Percentiles rank a stretch among this genome's conserved stretches.
Conservation (phyloP, 2,113 vertebrate genomes). For the Engystomops pustulosus region DNA sequence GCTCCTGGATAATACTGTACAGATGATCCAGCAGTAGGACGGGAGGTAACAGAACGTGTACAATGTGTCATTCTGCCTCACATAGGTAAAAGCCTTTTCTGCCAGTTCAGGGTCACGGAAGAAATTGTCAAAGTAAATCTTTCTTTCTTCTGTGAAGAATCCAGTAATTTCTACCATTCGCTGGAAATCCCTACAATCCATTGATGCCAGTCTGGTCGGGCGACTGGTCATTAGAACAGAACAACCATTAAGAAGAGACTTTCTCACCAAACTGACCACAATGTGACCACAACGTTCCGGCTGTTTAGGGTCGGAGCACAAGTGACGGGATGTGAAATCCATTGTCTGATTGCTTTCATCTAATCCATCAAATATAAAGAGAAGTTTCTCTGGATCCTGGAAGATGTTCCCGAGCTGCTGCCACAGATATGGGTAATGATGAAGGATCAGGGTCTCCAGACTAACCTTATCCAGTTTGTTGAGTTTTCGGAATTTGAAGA, state of each 20-base stretch:
- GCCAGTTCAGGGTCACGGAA: slow-evolving; percentile 60
- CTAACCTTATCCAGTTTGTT: slow-evolving; percentile 41
- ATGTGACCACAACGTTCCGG: slow-evolving; percentile 60
- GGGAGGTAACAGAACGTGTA: slow-evolving; percentile 63
- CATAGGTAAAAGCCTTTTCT: neutral
- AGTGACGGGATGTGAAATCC: slow-evolving; percentile 45
- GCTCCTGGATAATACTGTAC: neutral
- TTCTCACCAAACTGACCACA: slow-evolving; percentile 69
- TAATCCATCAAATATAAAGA: slow-evolving; percentile 77
- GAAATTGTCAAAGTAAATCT: slow-evolving; percentile 67
- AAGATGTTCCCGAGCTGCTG: slow-evolving; percentile 52
- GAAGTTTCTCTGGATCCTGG: slow-evolving; percentile 64
- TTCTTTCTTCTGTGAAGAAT: slow-evolving; percentile 70
- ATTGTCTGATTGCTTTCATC: slow-evolving; percentile 63
- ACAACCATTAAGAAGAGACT: slow-evolving; percentile 64
- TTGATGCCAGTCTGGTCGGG: slow-evolving; percentile 7
- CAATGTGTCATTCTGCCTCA: slow-evolving; percentile 11
- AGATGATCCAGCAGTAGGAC: slow-evolving; percentile 13
- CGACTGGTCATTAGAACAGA: slow-evolving; percentile 69
- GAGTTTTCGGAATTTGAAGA: slow-evolving; percentile 65
- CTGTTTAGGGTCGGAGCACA: slow-evolving; percentile 62
- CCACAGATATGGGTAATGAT: slow-evolving; percentile 49
- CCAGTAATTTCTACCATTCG: slow-evolving; percentile 65
- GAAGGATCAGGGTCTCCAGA: slow-evolving; percentile 65
- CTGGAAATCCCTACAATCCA: slow-evolving; percentile 52